Evolutionary conservation across 2,113 vertebrate genomes (phyloP).

Genomic region (Seriola quinqueradiata): DNA sequence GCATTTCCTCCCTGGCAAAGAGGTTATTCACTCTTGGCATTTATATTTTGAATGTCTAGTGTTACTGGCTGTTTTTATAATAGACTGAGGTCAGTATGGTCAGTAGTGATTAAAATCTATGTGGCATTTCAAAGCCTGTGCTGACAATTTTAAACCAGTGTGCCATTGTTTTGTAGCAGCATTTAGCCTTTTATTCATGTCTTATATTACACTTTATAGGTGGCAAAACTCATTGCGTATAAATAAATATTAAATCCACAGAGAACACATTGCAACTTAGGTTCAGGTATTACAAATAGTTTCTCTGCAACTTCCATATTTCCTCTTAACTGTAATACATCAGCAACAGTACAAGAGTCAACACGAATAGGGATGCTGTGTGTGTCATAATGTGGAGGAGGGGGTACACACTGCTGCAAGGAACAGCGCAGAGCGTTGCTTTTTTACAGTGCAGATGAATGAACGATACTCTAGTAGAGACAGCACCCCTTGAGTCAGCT

Average conservation of each 20-base stretch:
- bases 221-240: not conserved
- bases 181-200: not conserved
- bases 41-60: constrained; percentile 2
- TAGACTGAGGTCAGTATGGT: not conserved
- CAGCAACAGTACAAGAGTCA: not conserved
- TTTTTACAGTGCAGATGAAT: constrained; percentile 47
- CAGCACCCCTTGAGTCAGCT: constrained; percentile 61
- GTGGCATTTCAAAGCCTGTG: not conserved
- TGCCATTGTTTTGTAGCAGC: not conserved
- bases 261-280: not conserved
- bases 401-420: not conserved
- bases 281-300: not conserved
- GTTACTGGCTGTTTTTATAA: not conserved
- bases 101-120: not conserved
- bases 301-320: not conserved
- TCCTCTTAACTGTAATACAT: not conserved
- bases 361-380: not conserved
- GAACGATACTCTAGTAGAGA: constrained; percentile 25
- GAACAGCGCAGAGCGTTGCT: constrained; percentile 9
- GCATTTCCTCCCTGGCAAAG: constrained; percentile 18
- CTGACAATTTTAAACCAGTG: not conserved
- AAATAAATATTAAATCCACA: constrained; percentile 20
- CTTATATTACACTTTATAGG: not conserved
- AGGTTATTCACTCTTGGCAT: not conserved
- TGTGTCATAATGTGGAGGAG: not conserved